These are phyloP conservation scores for Actenoides hombroni DNA, from an alignment of 2,113 vertebrate genomes.

Conservation along the genomic window DNA sequence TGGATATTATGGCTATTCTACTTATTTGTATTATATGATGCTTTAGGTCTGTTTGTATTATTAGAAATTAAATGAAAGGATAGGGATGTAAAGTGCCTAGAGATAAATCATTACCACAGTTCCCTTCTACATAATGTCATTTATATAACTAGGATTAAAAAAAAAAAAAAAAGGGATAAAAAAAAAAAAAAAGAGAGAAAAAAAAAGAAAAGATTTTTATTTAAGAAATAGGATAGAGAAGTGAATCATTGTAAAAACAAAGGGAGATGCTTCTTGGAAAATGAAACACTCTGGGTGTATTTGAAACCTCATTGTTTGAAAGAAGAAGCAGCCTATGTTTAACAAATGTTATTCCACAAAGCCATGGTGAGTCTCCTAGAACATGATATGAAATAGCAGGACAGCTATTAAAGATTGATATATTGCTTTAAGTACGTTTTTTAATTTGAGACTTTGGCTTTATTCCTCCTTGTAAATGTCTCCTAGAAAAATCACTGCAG, in stretches of 20 bases:
- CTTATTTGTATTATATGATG: background rate
- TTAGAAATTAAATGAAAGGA: background rate
- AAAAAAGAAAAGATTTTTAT: background rate
- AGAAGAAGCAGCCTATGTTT: background rate
- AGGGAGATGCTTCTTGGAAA: background rate
- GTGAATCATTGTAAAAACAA: slow-evolving; percentile 11
- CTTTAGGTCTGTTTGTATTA: background rate
- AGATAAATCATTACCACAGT: background rate
- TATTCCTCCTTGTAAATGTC: slow-evolving; percentile 37
- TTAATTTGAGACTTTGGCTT: slow-evolving; percentile 24
- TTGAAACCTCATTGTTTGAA: slow-evolving; percentile 9
- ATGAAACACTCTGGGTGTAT: background rate
- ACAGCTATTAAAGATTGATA: slow-evolving; percentile 40
- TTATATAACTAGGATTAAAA: background rate
- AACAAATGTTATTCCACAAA: slow-evolving; percentile 36
- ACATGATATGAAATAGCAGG: slow-evolving; percentile 42
- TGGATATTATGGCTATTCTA: background rate
- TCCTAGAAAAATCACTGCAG: background rate
- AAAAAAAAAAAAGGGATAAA: background rate
- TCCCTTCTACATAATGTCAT: background rate
- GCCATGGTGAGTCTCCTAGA: background rate
- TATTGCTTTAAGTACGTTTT: slow-evolving; percentile 9
- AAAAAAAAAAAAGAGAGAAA: too few species aligned
- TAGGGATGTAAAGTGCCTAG: background rate
- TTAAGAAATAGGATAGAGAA: background rate